A percentile compares a stretch with the other conserved stretches of the same genome.
phyloP scores from a whole-genome alignment of 1,140 invertebrate genomes.

The Macrotrachela quadricornifera region DNA sequence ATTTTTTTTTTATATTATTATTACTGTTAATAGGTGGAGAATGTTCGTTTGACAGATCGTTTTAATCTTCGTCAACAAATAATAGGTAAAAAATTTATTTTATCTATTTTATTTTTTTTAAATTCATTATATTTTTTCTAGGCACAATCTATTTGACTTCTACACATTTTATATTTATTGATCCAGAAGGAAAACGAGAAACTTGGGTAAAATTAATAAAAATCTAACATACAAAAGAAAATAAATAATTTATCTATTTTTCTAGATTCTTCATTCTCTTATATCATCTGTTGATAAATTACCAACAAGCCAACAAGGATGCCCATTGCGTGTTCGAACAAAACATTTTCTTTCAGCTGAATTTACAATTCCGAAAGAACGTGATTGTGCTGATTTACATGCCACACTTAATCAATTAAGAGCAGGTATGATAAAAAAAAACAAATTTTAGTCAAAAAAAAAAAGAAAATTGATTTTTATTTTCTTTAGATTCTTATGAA shows the following conservation, averaged over 20 bases:
- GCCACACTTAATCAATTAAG: constrained; percentile 62
- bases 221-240: not conserved
- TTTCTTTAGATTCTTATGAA: not conserved
- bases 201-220: constrained; percentile 54
- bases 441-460: constrained; percentile 4
- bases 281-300: constrained; percentile 71
- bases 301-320: constrained; percentile 66
- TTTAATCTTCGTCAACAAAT: too few species aligned
- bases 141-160: constrained; percentile 83
- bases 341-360: constrained; percentile 87
- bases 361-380: constrained; percentile 77
- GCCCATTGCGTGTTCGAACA: constrained; percentile 69
- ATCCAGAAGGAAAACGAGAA: constrained; percentile 73
- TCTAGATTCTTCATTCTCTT: constrained; percentile 72
- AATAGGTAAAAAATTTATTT: too few species aligned
- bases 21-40: too few species aligned
- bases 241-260: not conserved
- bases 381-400: constrained; percentile 85
- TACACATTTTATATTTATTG: constrained; percentile 82
- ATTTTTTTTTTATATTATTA: too few species aligned
- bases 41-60: too few species aligned
- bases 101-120: too few species aligned
- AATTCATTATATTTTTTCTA: too few species aligned
- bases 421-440: constrained; percentile 44
- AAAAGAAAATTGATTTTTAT: not conserved